Conservation (phyloP, 2,113 vertebrate species). For the Condylura cristata region DNA sequence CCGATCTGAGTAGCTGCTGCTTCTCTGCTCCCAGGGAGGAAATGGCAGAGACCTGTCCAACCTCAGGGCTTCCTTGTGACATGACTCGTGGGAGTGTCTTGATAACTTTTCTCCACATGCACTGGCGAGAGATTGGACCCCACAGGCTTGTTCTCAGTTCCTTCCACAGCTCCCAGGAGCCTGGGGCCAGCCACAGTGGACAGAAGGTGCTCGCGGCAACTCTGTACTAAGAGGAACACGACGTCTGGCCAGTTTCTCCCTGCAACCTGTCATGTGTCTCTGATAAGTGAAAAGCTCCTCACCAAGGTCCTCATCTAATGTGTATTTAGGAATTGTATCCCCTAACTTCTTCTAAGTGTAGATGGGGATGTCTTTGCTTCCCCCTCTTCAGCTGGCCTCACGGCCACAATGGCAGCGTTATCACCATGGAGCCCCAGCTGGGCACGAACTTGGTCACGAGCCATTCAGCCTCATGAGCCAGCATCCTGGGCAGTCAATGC, state of each 20-base stretch:
- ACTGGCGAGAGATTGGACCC: neutral
- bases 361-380: neutral
- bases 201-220: too few species aligned
- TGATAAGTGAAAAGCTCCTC: neutral
- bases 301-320: neutral
- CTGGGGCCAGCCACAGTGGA: accelerated
- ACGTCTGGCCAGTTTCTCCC: neutral
- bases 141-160: neutral
- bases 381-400: neutral
- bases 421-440: neutral
- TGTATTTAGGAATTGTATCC: neutral
- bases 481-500: neutral
- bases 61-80: neutral
- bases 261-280: neutral
- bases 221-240: neutral
- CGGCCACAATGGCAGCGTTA: too few species aligned
- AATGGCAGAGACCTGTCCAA: neutral
- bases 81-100: neutral
- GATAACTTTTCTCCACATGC: neutral
- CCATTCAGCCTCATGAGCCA: neutral
- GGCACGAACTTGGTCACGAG: neutral
- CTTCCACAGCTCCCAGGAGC: neutral
- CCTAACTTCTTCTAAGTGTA: neutral
- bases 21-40: neutral
- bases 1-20: neutral